Conservation (phyloP, 2,797 vertebrate species). For the Poecilia picta region DNA sequence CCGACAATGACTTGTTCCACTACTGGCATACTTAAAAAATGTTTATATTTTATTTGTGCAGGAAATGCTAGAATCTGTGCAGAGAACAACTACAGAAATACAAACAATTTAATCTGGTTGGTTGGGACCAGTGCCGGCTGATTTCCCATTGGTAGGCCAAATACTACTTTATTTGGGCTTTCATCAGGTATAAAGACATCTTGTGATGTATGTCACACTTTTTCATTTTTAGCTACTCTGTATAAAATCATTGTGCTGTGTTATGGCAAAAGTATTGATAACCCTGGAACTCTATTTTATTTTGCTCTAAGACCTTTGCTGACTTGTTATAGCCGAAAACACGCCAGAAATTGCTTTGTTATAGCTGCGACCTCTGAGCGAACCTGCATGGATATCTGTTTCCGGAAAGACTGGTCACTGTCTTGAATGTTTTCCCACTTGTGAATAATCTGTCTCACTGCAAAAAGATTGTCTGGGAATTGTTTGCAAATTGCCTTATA, state of each 20-base stretch:
- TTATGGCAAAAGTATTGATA: neutral
- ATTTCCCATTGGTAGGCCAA: neutral
- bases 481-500: constrained; percentile 6
- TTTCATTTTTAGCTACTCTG: neutral
- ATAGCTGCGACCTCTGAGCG: neutral
- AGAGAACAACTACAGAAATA: neutral
- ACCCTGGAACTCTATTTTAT: neutral
- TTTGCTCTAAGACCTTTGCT: neutral
- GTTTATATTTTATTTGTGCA: neutral
- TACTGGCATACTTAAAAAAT: neutral
- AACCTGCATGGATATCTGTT: neutral
- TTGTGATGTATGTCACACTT: neutral
- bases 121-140: neutral
- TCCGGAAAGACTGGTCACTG: neutral
- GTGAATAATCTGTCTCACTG: constrained; percentile 12
- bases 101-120: neutral
- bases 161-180: neutral
- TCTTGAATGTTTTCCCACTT: constrained; percentile 8
- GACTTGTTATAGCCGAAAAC: neutral
- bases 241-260: neutral
- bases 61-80: neutral
- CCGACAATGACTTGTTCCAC: too few species aligned
- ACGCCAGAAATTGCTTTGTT: neutral
- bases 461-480: neutral
- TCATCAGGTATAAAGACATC: neutral